Conservation (phyloP, 2,888 invertebrate genomes). For the Diplazon laetatorius region DNA sequence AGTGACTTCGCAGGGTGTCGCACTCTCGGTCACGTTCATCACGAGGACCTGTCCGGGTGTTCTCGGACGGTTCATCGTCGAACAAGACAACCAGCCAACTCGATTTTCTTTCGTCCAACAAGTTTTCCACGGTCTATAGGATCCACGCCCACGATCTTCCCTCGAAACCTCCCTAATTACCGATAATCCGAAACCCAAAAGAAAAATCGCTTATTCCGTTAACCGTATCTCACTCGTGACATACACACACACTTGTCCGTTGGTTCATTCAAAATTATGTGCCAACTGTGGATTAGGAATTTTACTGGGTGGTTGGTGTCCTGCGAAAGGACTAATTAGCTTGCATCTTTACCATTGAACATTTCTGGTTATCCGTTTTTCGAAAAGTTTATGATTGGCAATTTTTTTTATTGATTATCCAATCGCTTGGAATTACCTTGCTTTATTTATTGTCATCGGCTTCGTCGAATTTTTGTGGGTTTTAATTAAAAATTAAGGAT, state of each 20-base stretch:
- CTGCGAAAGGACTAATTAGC: background rate
- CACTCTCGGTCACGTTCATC: slow-evolving; percentile 8
- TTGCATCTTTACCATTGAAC: no score
- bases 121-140: slow-evolving; percentile 42
- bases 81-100: background rate
- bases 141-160: slow-evolving; percentile 69
- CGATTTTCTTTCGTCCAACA: slow-evolving; percentile 4
- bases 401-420: no score
- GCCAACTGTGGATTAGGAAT: background rate
- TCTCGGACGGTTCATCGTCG: background rate
- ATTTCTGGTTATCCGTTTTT: no score
- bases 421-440: no score
- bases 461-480: no score
- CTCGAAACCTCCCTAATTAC: slow-evolving; percentile 70
- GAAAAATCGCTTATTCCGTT: background rate
- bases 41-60: slow-evolving; percentile 19
- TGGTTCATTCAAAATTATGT: background rate
- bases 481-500: no score
- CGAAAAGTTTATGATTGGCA: no score
- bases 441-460: no score
- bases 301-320: background rate
- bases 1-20: slow-evolving; percentile 43
- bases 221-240: background rate
- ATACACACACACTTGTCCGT: slow-evolving; percentile 1
- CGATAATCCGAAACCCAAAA: slow-evolving; percentile 66